Percentiles rank a stretch among this genome's conserved stretches.
Evolutionary conservation across 2,113 vertebrate species (phyloP).

Genomic region (Zosterops japonicus): DNA sequence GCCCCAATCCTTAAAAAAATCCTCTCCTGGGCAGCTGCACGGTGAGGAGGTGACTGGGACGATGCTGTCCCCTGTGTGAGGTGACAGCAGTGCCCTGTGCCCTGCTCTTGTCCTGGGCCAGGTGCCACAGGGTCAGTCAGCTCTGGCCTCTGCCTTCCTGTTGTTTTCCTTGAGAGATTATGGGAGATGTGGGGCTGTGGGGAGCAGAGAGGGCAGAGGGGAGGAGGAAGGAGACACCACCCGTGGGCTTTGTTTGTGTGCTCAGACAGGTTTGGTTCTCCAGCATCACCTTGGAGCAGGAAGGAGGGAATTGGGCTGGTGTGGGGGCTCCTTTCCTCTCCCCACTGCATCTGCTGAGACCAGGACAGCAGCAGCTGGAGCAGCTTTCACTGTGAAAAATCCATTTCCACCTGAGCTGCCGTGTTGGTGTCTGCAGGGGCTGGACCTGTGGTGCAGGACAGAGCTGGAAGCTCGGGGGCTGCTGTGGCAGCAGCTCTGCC

Average conservation of each 20-base stretch:
- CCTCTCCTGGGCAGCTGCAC: not conserved
- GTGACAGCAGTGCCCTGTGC: not conserved
- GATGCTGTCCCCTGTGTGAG: not conserved
- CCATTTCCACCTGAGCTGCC: not conserved
- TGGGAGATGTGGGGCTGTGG: not conserved
- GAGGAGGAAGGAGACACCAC: not conserved
- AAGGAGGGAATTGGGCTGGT: not conserved
- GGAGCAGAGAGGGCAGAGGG: not conserved
- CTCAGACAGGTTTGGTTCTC: not conserved
- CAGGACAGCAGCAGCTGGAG: not conserved
- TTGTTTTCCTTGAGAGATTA: fast-evolving
- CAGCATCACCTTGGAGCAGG: not conserved
- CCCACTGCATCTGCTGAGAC: not conserved
- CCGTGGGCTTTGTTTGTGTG: not conserved
- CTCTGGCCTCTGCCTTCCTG: slow-evolving; percentile 8
- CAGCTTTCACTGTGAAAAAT: not conserved
- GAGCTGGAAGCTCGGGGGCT: not conserved
- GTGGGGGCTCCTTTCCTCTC: not conserved
- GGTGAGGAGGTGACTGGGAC: not conserved
- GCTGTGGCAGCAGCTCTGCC: not conserved
- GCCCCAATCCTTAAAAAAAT: not conserved
- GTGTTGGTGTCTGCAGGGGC: fast-evolving
- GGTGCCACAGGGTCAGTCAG: not conserved
- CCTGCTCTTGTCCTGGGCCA: not conserved
- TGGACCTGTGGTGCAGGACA: not conserved